Percentiles rank a stretch among this genome's conserved stretches.
These are phyloP conservation scores for Florisuga fusca DNA, from an alignment of 2,797 vertebrate genomes.

Conservation along the genomic window DNA sequence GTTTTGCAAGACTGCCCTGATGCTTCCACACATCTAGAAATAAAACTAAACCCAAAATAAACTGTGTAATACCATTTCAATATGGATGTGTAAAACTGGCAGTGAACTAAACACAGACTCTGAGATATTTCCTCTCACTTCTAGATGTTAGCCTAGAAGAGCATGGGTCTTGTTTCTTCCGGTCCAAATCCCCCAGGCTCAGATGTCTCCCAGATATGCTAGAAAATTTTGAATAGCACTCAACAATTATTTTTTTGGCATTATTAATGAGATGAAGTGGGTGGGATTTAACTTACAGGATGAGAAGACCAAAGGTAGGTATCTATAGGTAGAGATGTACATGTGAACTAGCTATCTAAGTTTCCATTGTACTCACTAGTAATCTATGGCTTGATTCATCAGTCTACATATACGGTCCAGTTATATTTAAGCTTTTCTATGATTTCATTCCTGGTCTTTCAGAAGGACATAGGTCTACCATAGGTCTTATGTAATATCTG, in stretches of 20 bases:
- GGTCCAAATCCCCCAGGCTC: neutral
- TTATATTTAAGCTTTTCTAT: neutral
- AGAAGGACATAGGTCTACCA: neutral
- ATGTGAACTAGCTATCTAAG: neutral
- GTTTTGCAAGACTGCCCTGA: neutral
- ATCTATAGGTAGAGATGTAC: neutral
- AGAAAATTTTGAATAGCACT: neutral
- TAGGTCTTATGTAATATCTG: neutral
- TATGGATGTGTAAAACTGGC: neutral
- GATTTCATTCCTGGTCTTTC: neutral
- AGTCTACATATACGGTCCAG: neutral
- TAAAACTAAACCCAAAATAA: neutral
- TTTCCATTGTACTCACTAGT: neutral
- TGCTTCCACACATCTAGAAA: neutral
- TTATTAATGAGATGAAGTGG: neutral
- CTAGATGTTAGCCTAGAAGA: neutral
- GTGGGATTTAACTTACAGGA: neutral
- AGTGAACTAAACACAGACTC: neutral
- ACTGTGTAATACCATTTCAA: neutral
- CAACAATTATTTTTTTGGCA: neutral
- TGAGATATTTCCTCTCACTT: neutral
- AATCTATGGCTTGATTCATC: neutral
- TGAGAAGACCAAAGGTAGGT: neutral
- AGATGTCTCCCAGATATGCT: neutral
- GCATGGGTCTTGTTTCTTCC: rapidly evolving